Percentiles rank a stretch among this genome's conserved stretches.
These are phyloP conservation scores for Drosophila sechellia DNA, from an alignment of 1,140 invertebrate genomes.

Conservation along the genomic window DNA sequence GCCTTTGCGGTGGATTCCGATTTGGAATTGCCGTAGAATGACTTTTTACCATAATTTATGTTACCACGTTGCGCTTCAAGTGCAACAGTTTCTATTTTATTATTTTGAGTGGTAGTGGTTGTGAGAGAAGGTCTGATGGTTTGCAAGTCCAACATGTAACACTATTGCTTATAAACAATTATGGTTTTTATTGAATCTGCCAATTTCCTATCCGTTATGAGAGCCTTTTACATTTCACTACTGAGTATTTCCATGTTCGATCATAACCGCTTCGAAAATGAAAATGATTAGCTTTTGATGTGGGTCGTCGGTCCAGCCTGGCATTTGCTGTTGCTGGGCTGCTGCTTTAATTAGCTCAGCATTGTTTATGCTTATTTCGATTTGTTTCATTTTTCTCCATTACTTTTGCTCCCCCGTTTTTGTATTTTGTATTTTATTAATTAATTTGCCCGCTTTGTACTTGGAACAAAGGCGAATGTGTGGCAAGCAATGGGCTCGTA, in stretches of 20 bases:
- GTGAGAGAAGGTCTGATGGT: not conserved
- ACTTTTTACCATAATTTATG: slow-evolving; percentile 73
- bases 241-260: not conserved
- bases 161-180: too few species aligned
- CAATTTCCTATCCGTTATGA: too few species aligned
- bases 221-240: too few species aligned
- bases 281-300: slow-evolving; percentile 29
- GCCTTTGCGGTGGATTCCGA: slow-evolving; percentile 39
- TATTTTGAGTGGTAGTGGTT: not conserved
- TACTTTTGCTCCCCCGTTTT: slow-evolving; percentile 8
- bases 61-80: slow-evolving; percentile 60
- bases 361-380: slow-evolving; percentile 58
- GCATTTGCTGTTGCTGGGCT: slow-evolving; percentile 41
- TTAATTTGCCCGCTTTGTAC: slow-evolving; percentile 66
- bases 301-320: slow-evolving; percentile 47
- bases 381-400: slow-evolving; percentile 48
- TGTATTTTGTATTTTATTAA: slow-evolving; percentile 53
- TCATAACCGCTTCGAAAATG: slow-evolving; percentile 1
- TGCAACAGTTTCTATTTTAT: slow-evolving; percentile 47
- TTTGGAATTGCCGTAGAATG: slow-evolving; percentile 28
- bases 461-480: slow-evolving; percentile 53
- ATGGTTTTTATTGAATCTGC: too few species aligned
- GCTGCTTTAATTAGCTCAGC: slow-evolving; percentile 64
- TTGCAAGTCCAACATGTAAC: not conserved
- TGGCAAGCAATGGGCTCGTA: slow-evolving; percentile 40